phyloP scores from a whole-genome alignment of 1,140 invertebrate species.

The Epicauta chinensis region DNA sequence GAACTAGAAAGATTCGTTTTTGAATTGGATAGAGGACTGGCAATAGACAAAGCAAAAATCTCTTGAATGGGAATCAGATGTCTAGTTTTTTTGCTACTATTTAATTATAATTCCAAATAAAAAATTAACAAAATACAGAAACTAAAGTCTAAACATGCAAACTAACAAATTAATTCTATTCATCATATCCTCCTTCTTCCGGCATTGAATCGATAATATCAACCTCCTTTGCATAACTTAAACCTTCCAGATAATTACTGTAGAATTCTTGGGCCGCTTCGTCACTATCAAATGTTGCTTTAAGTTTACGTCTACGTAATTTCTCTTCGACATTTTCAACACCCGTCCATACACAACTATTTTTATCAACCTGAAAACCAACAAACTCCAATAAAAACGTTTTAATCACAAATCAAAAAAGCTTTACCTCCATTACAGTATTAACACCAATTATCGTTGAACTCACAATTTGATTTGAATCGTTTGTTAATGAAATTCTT shows the following conservation, averaged over 20 bases:
- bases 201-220: conserved; percentile 27
- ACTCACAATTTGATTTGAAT: conserved; percentile 24
- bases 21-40: too few species aligned
- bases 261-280: conserved; percentile 33
- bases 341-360: conserved; percentile 34
- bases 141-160: too few species aligned
- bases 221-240: conserved; percentile 34
- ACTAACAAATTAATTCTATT: background rate
- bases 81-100: too few species aligned
- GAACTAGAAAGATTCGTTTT: too few species aligned
- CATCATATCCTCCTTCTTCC: background rate
- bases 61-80: too few species aligned
- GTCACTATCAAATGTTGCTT: conserved; percentile 29
- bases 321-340: conserved; percentile 27
- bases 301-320: conserved; percentile 26
- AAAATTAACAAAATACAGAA: too few species aligned
- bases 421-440: conserved; percentile 33
- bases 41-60: too few species aligned
- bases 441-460: conserved; percentile 37
- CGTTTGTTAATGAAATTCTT: conserved; percentile 28
- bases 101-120: too few species aligned
- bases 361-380: conserved; percentile 26
- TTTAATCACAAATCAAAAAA: conserved; percentile 2
- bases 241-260: conserved; percentile 32
- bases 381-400: conserved; percentile 1